phyloP scores from a whole-genome alignment of 2,888 invertebrate species.

The Fabriciana adippe region DNA sequence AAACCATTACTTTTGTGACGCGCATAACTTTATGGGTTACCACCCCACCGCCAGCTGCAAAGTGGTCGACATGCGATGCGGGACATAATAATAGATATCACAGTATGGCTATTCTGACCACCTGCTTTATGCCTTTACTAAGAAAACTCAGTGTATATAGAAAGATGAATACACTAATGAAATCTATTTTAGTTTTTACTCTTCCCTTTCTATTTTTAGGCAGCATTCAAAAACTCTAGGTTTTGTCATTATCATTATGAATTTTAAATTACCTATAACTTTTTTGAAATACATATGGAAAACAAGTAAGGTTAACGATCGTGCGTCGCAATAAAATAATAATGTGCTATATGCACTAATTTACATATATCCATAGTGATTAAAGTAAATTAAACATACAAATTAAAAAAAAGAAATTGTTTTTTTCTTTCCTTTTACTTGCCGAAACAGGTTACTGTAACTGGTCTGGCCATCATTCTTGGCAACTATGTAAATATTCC shows the following conservation, averaged over 20 bases:
- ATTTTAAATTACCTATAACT: too few relatives aligned
- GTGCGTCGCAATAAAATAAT: too few relatives aligned
- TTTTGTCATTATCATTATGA: too few relatives aligned
- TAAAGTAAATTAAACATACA: constrained; percentile 35
- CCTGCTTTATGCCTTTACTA: constrained; percentile 34
- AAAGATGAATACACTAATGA: neutral
- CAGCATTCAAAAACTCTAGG: too few relatives aligned
- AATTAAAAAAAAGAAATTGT: constrained; percentile 55
- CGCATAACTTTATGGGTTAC: constrained; percentile 57
- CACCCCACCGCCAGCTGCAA: constrained; percentile 65
- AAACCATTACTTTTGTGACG: constrained; percentile 52
- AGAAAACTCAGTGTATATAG: neutral
- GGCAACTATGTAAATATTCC: constrained; percentile 65
- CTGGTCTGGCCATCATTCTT: constrained; percentile 62
- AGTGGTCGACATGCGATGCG: constrained; percentile 42
- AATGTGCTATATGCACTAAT: too few relatives aligned
- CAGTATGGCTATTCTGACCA: constrained; percentile 36
- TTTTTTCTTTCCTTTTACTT: constrained; percentile 61
- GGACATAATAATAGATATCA: constrained; percentile 43
- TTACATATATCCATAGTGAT: too few relatives aligned
- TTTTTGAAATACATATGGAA: too few relatives aligned
- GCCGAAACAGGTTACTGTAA: constrained; percentile 60
- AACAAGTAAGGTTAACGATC: too few relatives aligned
- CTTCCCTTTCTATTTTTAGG: too few relatives aligned
- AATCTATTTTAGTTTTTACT: too few relatives aligned